Base-by-base conservation (phyloP, 2,888 invertebrate genomes). In the Pyrrhia umbra region DNA sequence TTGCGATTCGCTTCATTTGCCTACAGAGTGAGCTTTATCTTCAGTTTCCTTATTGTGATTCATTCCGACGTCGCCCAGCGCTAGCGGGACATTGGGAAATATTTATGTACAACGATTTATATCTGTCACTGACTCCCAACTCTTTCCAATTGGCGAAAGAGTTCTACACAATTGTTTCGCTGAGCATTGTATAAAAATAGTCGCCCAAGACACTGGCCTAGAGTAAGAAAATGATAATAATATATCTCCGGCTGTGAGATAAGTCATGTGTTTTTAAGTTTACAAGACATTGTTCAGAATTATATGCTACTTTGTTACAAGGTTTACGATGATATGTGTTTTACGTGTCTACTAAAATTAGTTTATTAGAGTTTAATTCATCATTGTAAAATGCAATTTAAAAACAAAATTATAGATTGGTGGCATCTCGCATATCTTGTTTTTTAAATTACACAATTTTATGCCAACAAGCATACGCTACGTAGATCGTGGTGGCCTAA, bases 111-210 rank as follows among this genome's bases (percentile, higher is more conserved):
- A 82, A 79, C 84, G 74, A 90, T 92, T 90, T 85, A 87, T 90
- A 86, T 87, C 80, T 90, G 91, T 88, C 90, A 84, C 79, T 46
- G 71, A 69, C 79, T 84, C 78, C 78, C 83, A 89, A 89, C 85
- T 88, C 85, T 91, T 92, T 88, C 88, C 89, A 88, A 90, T 89
- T 90, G 90, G 89, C 90, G 88, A 87, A 90, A 89, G 85, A 87
- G 82, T 86, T 84, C 79, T 72, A 77, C 74, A 84, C 88, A 83
- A 92, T 92, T 89, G 90, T 90, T 89, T 83, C 78, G 72, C 83
- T 84, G 85, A 82, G 76, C 79, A 67, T 58, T 77, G 65, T 72
- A 54, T 88, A 87, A 87, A 91, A 92, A 92, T 92, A 92, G 83
- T 68, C 78, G 83, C 56, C 81, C 84, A 85, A 87, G 86, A 86